Conservation (phyloP, 2,797 vertebrate genomes). For the Darevskia mixta region DNA sequence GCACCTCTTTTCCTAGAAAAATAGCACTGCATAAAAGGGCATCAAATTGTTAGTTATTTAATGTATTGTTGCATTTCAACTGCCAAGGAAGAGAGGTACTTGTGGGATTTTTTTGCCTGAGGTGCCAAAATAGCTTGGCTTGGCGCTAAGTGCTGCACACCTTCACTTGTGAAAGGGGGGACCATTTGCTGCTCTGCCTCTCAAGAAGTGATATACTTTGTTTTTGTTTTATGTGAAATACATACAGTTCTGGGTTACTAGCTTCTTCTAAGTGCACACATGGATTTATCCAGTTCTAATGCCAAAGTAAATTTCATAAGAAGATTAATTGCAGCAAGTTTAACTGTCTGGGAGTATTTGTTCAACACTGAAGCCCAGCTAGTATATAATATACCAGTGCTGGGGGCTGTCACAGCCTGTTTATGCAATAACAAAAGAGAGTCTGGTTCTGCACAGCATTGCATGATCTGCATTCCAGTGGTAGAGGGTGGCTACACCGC, state of each 20-base stretch:
- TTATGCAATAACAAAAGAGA: background rate
- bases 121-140: too few relatives aligned
- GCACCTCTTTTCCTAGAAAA: too few relatives aligned
- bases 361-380: background rate
- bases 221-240: background rate
- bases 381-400: background rate
- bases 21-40: too few relatives aligned
- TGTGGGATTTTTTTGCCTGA: too few relatives aligned
- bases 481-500: background rate
- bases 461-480: background rate
- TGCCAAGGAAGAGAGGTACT: too few relatives aligned
- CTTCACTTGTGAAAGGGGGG: background rate
- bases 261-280: background rate
- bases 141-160: background rate
- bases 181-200: background rate
- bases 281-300: background rate
- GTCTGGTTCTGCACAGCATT: constrained; percentile 1
- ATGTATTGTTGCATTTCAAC: too few relatives aligned
- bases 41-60: too few relatives aligned
- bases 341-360: background rate
- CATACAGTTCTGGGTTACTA: background rate
- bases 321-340: background rate
- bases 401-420: background rate
- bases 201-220: background rate
- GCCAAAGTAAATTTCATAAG: background rate